A percentile compares a stretch with the other conserved stretches of the same genome.
Evolutionary conservation across 2,888 invertebrate genomes (phyloP).

Genomic region (Cerastis leucographa): DNA sequence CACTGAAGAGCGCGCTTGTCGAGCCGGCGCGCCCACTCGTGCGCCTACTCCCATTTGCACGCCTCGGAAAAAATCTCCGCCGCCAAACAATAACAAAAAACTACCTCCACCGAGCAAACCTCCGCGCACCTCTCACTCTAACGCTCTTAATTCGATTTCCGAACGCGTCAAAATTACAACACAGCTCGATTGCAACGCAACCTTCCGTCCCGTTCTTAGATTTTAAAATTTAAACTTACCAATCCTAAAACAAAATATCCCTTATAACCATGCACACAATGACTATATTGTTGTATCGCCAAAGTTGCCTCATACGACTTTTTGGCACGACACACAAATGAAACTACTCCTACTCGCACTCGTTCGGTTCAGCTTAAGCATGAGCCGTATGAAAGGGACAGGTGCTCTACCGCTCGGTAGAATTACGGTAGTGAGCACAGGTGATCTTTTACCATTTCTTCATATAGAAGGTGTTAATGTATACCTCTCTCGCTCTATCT

Average conservation of each 20-base stretch:
- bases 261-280: slow-evolving; percentile 51
- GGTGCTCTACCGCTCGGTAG: slow-evolving; percentile 88
- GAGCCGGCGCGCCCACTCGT: slow-evolving; percentile 89
- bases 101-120: slow-evolving; percentile 85
- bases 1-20: slow-evolving; percentile 91
- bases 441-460: slow-evolving; percentile 90
- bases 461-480: slow-evolving; percentile 84
- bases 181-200: slow-evolving; percentile 86
- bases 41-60: slow-evolving; percentile 90
- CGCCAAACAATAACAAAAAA: slow-evolving; percentile 89
- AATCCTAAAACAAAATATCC: slow-evolving; percentile 48
- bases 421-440: slow-evolving; percentile 91
- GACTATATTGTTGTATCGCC: slow-evolving; percentile 62
- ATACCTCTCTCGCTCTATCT: slow-evolving; percentile 82
- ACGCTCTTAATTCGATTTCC: slow-evolving; percentile 90
- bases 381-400: slow-evolving; percentile 90
- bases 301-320: slow-evolving; percentile 68
- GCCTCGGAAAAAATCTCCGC: slow-evolving; percentile 89
- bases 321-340: slow-evolving; percentile 69
- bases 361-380: slow-evolving; percentile 89
- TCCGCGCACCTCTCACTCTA: slow-evolving; percentile 89
- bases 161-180: slow-evolving; percentile 89
- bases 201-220: slow-evolving; percentile 87
- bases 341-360: slow-evolving; percentile 90
- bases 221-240: slow-evolving; percentile 70